Percentiles rank a stretch among this genome's conserved stretches.
These are phyloP conservation scores for Octonoba sinensis DNA, from an alignment of 2,888 invertebrate genomes.

Conservation along the genomic window DNA sequence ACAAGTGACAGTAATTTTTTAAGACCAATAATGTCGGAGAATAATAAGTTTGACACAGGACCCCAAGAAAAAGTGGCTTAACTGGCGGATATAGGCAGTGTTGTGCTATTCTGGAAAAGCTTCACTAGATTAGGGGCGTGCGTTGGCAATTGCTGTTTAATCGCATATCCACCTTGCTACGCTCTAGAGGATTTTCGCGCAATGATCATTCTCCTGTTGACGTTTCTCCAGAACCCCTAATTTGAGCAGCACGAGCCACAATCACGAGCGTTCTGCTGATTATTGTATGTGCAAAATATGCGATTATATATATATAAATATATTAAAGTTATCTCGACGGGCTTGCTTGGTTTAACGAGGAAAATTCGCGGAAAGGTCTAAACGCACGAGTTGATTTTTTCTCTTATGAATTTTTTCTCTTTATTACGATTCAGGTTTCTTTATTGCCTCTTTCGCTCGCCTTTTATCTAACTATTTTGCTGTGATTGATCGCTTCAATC, in stretches of 20 bases:
- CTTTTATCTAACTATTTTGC: constrained; percentile 28
- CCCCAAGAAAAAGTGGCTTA: not conserved
- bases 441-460: too few species aligned
- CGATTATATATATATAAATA: too few species aligned
- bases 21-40: constrained; percentile 25
- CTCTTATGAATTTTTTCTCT: not conserved
- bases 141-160: constrained; percentile 59
- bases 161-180: constrained; percentile 41
- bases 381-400: too few species aligned
- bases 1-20: too few species aligned
- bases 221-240: constrained; percentile 49
- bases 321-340: too few species aligned
- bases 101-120: constrained; percentile 38
- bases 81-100: constrained; percentile 51
- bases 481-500: constrained; percentile 37
- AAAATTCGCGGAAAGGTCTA: too few species aligned
- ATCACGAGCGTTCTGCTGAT: constrained; percentile 10
- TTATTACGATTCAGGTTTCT: not conserved
- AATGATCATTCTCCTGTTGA: constrained; percentile 58
- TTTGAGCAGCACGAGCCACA: constrained; percentile 54
- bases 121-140: constrained; percentile 51
- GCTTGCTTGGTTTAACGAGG: too few species aligned
- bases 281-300: too few species aligned
- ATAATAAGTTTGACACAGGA: not conserved
- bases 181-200: constrained; percentile 46